Conservation (phyloP, 2,113 vertebrate species). For the Silurus asotus region DNA sequence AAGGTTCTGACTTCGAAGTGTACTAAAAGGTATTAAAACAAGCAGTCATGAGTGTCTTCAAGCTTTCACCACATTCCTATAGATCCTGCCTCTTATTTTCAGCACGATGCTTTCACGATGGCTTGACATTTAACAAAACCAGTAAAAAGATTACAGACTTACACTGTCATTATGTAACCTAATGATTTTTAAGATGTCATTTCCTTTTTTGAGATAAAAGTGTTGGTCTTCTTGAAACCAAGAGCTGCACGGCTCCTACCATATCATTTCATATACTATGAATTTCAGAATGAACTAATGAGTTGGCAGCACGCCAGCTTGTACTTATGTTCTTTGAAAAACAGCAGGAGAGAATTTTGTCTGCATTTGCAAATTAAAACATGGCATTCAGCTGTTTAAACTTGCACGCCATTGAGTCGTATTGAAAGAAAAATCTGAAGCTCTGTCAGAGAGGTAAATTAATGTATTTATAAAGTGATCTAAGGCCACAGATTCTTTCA, state of each 20-base stretch:
- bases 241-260: neutral
- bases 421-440: neutral
- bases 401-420: neutral
- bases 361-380: neutral
- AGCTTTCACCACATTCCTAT: neutral
- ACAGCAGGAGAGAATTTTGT: neutral
- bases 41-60: neutral
- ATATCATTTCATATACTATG: neutral
- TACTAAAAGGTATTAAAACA: neutral
- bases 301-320: neutral
- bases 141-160: neutral
- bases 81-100: neutral
- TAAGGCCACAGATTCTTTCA: neutral
- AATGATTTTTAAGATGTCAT: neutral
- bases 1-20: neutral
- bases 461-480: neutral
- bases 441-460: neutral
- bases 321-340: neutral
- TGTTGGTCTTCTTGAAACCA: neutral
- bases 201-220: neutral
- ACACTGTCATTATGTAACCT: neutral
- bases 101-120: neutral
- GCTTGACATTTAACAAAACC: neutral
- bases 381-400: neutral
- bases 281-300: neutral